These are phyloP conservation scores for Batillaria attramentaria DNA, from an alignment of 1,140 invertebrate genomes.

Conservation along the genomic window DNA sequence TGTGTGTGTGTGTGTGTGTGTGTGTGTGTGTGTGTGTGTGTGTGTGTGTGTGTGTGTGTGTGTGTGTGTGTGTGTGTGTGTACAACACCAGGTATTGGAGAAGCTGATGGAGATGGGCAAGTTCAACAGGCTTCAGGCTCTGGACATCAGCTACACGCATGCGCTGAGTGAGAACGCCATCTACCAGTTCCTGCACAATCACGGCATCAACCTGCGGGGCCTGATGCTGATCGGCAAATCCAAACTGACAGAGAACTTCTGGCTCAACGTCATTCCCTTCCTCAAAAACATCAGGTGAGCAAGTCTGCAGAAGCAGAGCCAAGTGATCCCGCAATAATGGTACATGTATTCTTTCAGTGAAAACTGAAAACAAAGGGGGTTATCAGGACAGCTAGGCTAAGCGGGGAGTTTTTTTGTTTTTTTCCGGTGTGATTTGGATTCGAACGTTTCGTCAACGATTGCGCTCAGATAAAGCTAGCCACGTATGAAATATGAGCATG, in stretches of 20 bases:
- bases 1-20: not conserved
- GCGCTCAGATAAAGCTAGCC: too few relatives aligned
- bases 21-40: conserved; percentile 18
- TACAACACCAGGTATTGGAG: conserved; percentile 80
- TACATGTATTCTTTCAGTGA: too few relatives aligned
- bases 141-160: conserved; percentile 96
- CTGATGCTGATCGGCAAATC: conserved; percentile 95
- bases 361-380: too few relatives aligned
- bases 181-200: conserved; percentile 89
- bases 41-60: not conserved
- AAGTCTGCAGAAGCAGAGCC: too few relatives aligned
- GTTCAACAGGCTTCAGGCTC: conserved; percentile 85
- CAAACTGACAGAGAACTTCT: conserved; percentile 97
- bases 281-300: conserved; percentile 90
- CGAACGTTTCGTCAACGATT: too few relatives aligned
- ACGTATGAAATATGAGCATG: too few relatives aligned
- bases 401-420: too few relatives aligned
- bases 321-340: too few relatives aligned
- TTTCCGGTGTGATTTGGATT: too few relatives aligned
- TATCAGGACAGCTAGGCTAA: too few relatives aligned
- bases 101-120: conserved; percentile 92
- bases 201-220: conserved; percentile 90
- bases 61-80: conserved; percentile 13
- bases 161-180: conserved; percentile 94
- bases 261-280: conserved; percentile 92